Evolutionary conservation across 2,113 vertebrate species (phyloP), one percentile per base, ranked within the genome.

Genomic region (Proterorhinus semilunaris): DNA sequence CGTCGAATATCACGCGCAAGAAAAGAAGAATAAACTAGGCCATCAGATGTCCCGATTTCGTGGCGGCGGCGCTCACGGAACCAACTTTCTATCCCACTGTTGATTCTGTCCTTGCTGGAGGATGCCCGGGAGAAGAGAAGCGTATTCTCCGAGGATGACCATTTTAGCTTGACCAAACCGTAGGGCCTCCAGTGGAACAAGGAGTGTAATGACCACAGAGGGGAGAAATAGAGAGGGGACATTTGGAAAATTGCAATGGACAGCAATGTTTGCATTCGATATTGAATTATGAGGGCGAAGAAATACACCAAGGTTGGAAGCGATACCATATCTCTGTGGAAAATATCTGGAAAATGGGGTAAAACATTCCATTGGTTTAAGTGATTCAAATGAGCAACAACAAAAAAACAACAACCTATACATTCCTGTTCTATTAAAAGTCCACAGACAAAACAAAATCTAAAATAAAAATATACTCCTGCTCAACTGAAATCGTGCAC

Each of bases 71-170:
- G 61, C 55, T 13, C 65, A 71, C 65, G 68, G 76, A 76, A 78
- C 68, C 50, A 71, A 80, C 68, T 73, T 69, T 55, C 69, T 74
- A 61, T 65, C 66, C 70, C 73, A 16, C 65, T 85, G 83, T 87
- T 91, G 89, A 86, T 83, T 87, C 81, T 88, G 86, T 84, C 86
- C 84, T 88, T 89, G 89, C 89, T 91, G 88, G 78, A 88, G 86
- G 82, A 87, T 79, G 85, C 84, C 66, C 84, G 52, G 62, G 66
- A 78, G 71, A 76, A 72, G 70, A 84, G 71, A 16, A 62, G 8
- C 54, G 70, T 81, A 76, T 79, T 84, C 84, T 90, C 87, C 52
- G 63, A 86, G 85, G 86, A 85, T 57, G 80, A 84, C 78, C 65
- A 66, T 86, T 88, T 88, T 85, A 87, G 85, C 69, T 53, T 67